phyloP scores from a whole-genome alignment of 2,113 vertebrate species.

The Indicator indicator region DNA sequence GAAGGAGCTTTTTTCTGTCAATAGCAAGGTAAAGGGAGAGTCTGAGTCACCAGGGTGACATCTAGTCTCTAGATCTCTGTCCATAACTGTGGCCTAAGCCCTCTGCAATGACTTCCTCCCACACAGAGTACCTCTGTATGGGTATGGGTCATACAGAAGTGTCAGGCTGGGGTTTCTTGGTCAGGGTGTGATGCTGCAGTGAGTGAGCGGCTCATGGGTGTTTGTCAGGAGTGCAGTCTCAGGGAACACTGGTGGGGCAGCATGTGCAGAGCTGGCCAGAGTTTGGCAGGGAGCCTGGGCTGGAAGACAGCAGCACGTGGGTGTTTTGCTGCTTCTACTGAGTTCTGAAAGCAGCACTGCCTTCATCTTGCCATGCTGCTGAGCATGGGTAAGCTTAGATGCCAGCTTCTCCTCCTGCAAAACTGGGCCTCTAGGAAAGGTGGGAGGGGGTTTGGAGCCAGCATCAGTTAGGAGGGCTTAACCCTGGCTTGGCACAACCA shows the following conservation, averaged over 20 bases:
- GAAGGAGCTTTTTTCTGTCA: slow-evolving; percentile 87
- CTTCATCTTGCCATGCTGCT: neutral
- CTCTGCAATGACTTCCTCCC: neutral
- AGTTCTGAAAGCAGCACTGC: neutral
- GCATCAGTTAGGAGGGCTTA: neutral
- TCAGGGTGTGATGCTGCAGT: neutral
- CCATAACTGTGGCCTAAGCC: neutral
- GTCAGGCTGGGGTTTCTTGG: neutral
- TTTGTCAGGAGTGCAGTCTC: neutral
- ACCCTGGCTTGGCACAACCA: neutral
- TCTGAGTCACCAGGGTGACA: neutral
- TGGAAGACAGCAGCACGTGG: neutral
- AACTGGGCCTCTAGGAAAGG: neutral
- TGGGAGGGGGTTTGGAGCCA: neutral
- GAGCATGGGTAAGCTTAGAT: neutral
- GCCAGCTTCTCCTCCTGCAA: neutral
- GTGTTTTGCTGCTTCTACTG: neutral
- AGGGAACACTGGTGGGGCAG: neutral
- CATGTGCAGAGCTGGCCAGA: neutral
- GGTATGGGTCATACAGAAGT: neutral
- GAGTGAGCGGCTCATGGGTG: neutral
- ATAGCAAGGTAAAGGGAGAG: slow-evolving; percentile 82
- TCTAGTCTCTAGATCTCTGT: neutral
- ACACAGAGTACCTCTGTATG: no score
- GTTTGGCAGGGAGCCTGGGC: neutral